Percentiles rank a stretch among this genome's conserved stretches.
Evolutionary conservation across 1,140 invertebrate genomes (phyloP).

Genomic region (Leptoteleia sp.): DNA sequence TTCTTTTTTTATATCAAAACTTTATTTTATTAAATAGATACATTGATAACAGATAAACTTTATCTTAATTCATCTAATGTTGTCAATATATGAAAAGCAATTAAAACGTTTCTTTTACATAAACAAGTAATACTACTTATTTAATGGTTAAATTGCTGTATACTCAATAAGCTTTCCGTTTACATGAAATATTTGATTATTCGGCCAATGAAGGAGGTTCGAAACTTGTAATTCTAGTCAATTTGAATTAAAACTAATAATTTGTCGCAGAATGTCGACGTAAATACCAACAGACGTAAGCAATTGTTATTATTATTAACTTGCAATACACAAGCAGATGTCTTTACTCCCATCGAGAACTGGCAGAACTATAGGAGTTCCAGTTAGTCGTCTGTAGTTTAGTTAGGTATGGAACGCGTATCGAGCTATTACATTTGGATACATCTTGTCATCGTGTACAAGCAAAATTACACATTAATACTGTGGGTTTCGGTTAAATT

Average conservation of each 20-base stretch:
- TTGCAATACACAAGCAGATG: slow-evolving; percentile 33
- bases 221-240: slow-evolving; percentile 1
- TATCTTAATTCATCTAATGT: too few species aligned
- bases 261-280: slow-evolving; percentile 11
- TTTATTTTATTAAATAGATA: too few species aligned
- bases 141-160: too few species aligned
- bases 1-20: too few species aligned
- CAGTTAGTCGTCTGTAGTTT: slow-evolving; percentile 15
- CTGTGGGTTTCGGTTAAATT: too few species aligned
- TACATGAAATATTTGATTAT: too few species aligned
- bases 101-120: too few species aligned
- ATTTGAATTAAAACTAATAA: slow-evolving; percentile 14
- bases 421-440: slow-evolving; percentile 32
- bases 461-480: slow-evolving; percentile 20
- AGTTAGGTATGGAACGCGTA: slow-evolving; percentile 2
- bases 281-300: slow-evolving; percentile 15
- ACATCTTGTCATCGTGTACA: slow-evolving; percentile 15
- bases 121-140: too few species aligned
- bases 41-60: too few species aligned
- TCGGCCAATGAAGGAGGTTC: neutral
- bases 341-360: slow-evolving; percentile 29
- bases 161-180: neutral
- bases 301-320: slow-evolving; percentile 32
- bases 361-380: slow-evolving; percentile 33
- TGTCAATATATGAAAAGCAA: too few species aligned